Conservation (phyloP, 64 coral and sea anemone species). For the Trachythela sp. region DNA sequence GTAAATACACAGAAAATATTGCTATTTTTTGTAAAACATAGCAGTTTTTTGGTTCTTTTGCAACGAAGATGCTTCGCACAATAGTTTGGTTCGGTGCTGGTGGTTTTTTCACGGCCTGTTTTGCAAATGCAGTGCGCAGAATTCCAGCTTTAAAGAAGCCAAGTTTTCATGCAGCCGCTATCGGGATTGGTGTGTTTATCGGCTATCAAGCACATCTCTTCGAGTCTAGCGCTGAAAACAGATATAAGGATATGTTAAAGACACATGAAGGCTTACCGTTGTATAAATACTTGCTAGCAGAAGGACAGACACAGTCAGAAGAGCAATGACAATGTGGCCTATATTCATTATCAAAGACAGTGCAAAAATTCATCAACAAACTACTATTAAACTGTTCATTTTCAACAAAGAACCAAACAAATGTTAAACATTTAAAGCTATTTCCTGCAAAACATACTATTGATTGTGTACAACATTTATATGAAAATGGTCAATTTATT, state of each 20-base stretch:
- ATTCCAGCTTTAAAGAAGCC: constrained; percentile 1
- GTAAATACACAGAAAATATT: neutral
- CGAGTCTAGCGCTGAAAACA: neutral
- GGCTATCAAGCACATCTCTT: constrained; percentile 25
- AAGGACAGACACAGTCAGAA: neutral
- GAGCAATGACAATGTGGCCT: neutral
- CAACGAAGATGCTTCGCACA: neutral
- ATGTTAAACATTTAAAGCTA: too few species aligned
- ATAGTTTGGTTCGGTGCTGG: constrained; percentile 23
- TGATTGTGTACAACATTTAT: neutral
- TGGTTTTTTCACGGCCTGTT: neutral
- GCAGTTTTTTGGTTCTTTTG: neutral
- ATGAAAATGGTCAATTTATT: neutral
- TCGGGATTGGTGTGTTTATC: neutral
- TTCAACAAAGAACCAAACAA: too few species aligned
- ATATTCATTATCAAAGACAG: neutral
- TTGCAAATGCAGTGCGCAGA: neutral
- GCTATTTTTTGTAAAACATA: neutral
- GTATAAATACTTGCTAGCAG: neutral
- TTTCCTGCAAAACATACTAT: too few species aligned
- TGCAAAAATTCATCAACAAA: neutral
- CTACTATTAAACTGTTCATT: too few species aligned
- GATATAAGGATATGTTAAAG: neutral
- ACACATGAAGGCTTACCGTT: constrained; percentile 12
- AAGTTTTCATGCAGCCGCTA: neutral